phyloP scores from a whole-genome alignment of 2,113 vertebrate species.

The Platysteira castanea region DNA sequence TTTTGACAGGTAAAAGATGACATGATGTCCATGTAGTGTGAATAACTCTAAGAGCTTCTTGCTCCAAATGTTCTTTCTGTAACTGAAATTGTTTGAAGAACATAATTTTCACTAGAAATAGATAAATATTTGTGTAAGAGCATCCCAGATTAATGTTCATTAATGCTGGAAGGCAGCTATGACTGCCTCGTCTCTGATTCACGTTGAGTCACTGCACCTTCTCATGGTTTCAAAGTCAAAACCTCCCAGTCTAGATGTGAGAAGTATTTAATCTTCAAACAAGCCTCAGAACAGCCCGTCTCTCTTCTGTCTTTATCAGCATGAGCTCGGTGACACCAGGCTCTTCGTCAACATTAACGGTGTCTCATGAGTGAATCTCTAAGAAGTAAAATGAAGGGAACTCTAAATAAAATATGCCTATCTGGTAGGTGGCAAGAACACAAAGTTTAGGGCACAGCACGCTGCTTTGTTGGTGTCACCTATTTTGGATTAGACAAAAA shows the following conservation, averaged over 20 bases:
- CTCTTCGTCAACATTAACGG: not conserved
- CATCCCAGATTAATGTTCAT: not conserved
- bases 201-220: not conserved
- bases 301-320: not conserved
- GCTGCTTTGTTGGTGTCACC: not conserved
- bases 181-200: not conserved
- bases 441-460: not conserved
- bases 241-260: not conserved
- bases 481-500: not conserved
- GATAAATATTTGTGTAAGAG: not conserved
- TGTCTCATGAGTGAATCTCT: not conserved
- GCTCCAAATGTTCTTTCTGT: not conserved
- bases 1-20: not conserved
- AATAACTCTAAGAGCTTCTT: not conserved
- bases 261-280: constrained; percentile 8
- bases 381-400: not conserved
- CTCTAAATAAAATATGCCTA: not conserved
- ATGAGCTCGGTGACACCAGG: not conserved
- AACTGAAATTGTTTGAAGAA: not conserved
- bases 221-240: not conserved
- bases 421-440: not conserved
- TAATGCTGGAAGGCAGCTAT: not conserved
- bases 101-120: not conserved
- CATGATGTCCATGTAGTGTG: not conserved
- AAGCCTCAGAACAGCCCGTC: not conserved